These are phyloP conservation scores for Amblyopsis hoosieri DNA, from an alignment of 2,797 vertebrate genomes.

Conservation along the genomic window DNA sequence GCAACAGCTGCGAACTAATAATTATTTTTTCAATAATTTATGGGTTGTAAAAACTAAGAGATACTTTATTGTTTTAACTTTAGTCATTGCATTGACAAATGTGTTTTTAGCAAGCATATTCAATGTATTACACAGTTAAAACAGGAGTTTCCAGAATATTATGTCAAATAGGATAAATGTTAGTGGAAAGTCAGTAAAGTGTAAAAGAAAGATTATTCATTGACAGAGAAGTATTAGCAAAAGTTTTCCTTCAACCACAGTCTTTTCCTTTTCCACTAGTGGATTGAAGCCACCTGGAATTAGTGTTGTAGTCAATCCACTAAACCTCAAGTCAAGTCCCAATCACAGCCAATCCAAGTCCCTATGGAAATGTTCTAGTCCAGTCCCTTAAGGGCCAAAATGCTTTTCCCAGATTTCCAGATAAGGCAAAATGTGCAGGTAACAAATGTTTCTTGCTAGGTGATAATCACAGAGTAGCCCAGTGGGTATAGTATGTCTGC, in stretches of 20 bases:
- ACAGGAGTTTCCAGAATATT: background rate
- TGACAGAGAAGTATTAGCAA: conserved; percentile 8
- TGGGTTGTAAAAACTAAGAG: background rate
- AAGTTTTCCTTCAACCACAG: conserved; percentile 17
- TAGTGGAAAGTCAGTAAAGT: conserved; percentile 3
- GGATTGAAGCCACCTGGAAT: conserved; percentile 22
- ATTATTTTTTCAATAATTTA: background rate
- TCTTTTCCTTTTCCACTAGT: conserved; percentile 16
- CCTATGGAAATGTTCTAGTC: conserved; percentile 16
- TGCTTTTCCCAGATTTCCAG: conserved; percentile 12
- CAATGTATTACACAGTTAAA: conserved; percentile 5
- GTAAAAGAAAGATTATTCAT: background rate
- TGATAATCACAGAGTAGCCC: background rate
- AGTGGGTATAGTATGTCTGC: background rate
- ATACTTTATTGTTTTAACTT: background rate
- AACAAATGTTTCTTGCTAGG: background rate
- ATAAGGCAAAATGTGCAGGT: too few relatives aligned
- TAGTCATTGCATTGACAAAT: background rate
- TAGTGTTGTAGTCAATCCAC: conserved; percentile 8
- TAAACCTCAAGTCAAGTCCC: conserved; percentile 3
- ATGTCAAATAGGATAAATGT: conserved; percentile 7
- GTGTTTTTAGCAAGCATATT: background rate
- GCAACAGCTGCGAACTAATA: background rate
- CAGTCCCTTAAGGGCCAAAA: conserved; percentile 9
- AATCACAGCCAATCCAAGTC: conserved; percentile 13